Percentiles rank a stretch among this genome's conserved stretches.
These are phyloP conservation scores for Glareola pratincola DNA, from an alignment of 2,113 vertebrate species.

Conservation along the genomic window DNA sequence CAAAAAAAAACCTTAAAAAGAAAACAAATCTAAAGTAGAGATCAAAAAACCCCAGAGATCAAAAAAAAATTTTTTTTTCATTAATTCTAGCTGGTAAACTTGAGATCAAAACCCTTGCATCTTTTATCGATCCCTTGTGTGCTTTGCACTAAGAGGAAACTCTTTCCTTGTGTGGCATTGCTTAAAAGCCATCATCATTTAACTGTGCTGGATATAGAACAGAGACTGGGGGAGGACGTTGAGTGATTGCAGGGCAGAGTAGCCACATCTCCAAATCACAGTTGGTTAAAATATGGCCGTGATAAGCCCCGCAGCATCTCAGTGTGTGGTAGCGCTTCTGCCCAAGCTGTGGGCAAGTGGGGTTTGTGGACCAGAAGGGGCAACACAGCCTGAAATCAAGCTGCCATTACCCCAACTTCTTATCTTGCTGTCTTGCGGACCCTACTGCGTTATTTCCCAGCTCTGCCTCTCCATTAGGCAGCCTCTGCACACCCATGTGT, in stretches of 20 bases:
- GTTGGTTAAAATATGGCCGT: background rate
- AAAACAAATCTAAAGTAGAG: constrained; percentile 16
- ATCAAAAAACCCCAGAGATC: constrained; percentile 46
- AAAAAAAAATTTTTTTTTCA: constrained; percentile 30
- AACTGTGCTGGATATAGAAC: constrained; percentile 30
- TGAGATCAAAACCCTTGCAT: constrained; percentile 56
- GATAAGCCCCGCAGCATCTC: background rate
- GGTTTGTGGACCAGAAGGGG: background rate
- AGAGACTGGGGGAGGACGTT: background rate
- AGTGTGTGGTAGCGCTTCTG: background rate
- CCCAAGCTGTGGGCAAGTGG: background rate
- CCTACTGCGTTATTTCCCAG: background rate
- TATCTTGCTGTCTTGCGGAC: background rate
- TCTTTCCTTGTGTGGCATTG: constrained; percentile 51
- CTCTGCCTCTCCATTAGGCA: background rate
- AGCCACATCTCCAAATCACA: background rate
- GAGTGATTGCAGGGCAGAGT: background rate
- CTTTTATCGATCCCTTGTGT: constrained; percentile 56
- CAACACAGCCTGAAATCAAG: background rate
- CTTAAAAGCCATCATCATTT: constrained; percentile 23
- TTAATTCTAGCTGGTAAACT: constrained; percentile 55
- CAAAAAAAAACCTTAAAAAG: background rate
- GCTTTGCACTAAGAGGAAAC: constrained; percentile 29
- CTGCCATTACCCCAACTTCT: background rate
- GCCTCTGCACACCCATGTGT: background rate